A percentile compares a stretch with the other conserved stretches of the same genome.
These are phyloP conservation scores for Nomada ruficornis DNA, from an alignment of 2,888 invertebrate species.

Conservation along the genomic window DNA sequence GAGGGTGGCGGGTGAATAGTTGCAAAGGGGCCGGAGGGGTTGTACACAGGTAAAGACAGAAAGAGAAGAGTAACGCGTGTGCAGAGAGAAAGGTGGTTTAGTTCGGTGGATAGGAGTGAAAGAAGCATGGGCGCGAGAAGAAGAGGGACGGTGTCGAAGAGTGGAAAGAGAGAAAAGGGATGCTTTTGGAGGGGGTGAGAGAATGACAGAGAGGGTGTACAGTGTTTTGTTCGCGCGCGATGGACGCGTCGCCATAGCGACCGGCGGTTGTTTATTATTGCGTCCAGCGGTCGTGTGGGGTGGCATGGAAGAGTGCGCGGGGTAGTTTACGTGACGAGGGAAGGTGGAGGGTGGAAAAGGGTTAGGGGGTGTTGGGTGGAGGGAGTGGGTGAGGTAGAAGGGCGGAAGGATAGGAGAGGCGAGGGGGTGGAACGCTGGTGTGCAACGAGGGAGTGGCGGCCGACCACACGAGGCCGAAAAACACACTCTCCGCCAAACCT, in stretches of 20 bases:
- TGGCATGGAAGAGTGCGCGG: slow-evolving; percentile 46
- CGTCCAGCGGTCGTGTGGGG: slow-evolving; percentile 77
- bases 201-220: slow-evolving; percentile 54
- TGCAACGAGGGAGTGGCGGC: slow-evolving; percentile 78
- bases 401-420: slow-evolving; percentile 57
- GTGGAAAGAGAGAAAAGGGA: slow-evolving; percentile 21
- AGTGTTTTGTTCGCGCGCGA: slow-evolving; percentile 83
- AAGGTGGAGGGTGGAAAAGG: slow-evolving; percentile 35
- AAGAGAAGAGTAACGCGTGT: slow-evolving; percentile 46
- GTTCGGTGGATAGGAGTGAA: slow-evolving; percentile 3
- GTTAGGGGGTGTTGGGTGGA: slow-evolving; percentile 36
- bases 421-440: slow-evolving; percentile 58
- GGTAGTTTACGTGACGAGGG: slow-evolving; percentile 67
- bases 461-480: slow-evolving; percentile 83
- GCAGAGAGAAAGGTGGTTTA: slow-evolving; percentile 14
- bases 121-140: slow-evolving; percentile 1
- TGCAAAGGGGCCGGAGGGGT: slow-evolving; percentile 28
- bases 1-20: slow-evolving; percentile 31
- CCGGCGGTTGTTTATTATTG: slow-evolving; percentile 84
- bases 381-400: slow-evolving; percentile 39
- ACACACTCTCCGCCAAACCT: slow-evolving; percentile 81
- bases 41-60: slow-evolving; percentile 37
- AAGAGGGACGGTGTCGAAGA: slow-evolving; percentile 7
- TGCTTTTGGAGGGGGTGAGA: background rate
- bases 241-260: slow-evolving; percentile 83